Conservation (phyloP, 2,113 vertebrate genomes). For the Myotis brandtii region DNA sequence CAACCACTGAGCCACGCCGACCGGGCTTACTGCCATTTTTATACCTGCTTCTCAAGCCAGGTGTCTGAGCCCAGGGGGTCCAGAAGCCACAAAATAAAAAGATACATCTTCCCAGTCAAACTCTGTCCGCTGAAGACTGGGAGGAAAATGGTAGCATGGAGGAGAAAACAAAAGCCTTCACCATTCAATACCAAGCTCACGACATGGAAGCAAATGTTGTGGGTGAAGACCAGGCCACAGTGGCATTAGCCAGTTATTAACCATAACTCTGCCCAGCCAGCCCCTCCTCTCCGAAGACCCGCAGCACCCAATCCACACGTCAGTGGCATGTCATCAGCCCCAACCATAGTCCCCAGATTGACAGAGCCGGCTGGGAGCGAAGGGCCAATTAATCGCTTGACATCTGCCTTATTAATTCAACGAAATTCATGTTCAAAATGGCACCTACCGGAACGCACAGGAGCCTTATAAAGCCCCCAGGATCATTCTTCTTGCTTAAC, state of each 20-base stretch:
- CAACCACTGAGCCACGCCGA: background rate
- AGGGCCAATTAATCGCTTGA: conserved; percentile 54
- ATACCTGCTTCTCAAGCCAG: background rate
- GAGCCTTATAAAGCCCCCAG: background rate
- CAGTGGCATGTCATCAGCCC: background rate
- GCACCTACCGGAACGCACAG: conserved; percentile 14
- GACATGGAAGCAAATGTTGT: background rate
- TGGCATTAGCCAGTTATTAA: background rate
- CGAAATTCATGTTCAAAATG: conserved; percentile 24
- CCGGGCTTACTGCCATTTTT: background rate
- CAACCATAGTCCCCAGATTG: background rate
- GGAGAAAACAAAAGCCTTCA: background rate
- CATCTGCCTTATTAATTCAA: conserved; percentile 42
- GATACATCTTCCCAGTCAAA: background rate
- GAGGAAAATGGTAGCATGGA: background rate
- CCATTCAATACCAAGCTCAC: background rate
- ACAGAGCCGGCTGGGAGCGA: background rate
- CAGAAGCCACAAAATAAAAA: background rate
- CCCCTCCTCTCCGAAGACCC: background rate
- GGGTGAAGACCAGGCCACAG: background rate
- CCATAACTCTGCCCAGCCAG: background rate
- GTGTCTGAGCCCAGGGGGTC: background rate
- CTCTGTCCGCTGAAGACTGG: background rate
- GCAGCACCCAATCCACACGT: background rate
- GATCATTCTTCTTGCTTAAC: conserved; percentile 39